Evolutionary conservation across 2,888 invertebrate genomes (phyloP).

Genomic region (Salticus scenicus): DNA sequence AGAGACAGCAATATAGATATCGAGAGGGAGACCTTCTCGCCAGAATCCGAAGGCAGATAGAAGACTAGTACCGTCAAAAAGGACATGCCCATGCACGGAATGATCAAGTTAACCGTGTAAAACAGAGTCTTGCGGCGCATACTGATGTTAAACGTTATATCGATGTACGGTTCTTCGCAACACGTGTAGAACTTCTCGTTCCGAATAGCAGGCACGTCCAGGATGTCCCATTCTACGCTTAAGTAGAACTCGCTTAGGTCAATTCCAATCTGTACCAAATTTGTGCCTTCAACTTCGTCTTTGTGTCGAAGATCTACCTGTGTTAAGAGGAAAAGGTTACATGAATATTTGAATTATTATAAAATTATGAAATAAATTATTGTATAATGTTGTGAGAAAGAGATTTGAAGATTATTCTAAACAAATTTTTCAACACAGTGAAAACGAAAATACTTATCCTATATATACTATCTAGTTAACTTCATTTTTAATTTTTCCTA

Average conservation of each 20-base stretch:
- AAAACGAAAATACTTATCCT: too few relatives aligned
- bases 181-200: constrained; percentile 95
- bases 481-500: too few relatives aligned
- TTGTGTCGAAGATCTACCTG: constrained; percentile 92
- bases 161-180: constrained; percentile 95
- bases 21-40: constrained; percentile 96
- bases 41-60: constrained; percentile 95
- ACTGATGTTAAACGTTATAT: constrained; percentile 97
- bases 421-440: too few relatives aligned
- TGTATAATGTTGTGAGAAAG: too few relatives aligned
- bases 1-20: constrained; percentile 79
- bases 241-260: constrained; percentile 98
- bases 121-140: constrained; percentile 95
- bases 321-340: not conserved
- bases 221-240: constrained; percentile 99
- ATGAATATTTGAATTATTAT: too few relatives aligned
- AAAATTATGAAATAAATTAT: too few relatives aligned
- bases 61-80: constrained; percentile 95
- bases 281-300: constrained; percentile 87
- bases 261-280: constrained; percentile 90
- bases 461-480: too few relatives aligned
- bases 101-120: constrained; percentile 95
- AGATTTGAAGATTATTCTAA: too few relatives aligned
- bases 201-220: constrained; percentile 94
- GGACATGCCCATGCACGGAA: constrained; percentile 92